These are phyloP conservation scores for Apantesis nais DNA, from an alignment of 2,888 invertebrate genomes.

Conservation along the genomic window DNA sequence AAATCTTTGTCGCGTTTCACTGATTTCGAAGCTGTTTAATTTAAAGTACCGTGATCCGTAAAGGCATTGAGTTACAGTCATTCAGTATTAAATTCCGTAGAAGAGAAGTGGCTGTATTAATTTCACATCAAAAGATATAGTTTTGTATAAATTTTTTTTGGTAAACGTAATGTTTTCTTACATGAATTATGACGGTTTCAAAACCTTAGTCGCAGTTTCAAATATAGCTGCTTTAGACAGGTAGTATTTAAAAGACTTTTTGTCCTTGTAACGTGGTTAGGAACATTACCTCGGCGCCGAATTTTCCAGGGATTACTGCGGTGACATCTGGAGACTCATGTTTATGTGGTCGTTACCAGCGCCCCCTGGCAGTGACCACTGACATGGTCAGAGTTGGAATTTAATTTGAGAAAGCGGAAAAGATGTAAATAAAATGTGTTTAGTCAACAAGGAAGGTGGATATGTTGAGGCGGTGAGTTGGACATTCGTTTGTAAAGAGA, in stretches of 20 bases:
- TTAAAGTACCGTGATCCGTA: background rate
- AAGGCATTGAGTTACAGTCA: background rate
- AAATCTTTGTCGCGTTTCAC: conserved; percentile 13
- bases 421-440: background rate
- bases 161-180: conserved; percentile 13
- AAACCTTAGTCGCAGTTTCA: conserved; percentile 24
- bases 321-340: conserved; percentile 23
- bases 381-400: conserved; percentile 24
- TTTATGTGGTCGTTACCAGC: conserved; percentile 9
- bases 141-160: conserved; percentile 4
- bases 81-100: background rate
- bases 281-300: conserved; percentile 4
- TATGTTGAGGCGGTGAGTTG: conserved; percentile 30
- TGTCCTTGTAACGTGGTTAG: conserved; percentile 10
- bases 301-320: conserved; percentile 30
- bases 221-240: conserved; percentile 17
- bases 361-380: conserved; percentile 10
- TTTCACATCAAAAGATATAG: conserved; percentile 4
- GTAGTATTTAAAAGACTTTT: conserved; percentile 13
- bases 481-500: conserved; percentile 18
- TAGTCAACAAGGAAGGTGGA: conserved; percentile 12
- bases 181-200: conserved; percentile 19
- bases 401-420: conserved; percentile 24
- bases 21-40: conserved; percentile 16
- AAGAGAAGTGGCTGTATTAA: background rate